These are phyloP conservation scores for Torymus aiolomorphi DNA, from an alignment of 2,888 invertebrate genomes.

Conservation along the genomic window DNA sequence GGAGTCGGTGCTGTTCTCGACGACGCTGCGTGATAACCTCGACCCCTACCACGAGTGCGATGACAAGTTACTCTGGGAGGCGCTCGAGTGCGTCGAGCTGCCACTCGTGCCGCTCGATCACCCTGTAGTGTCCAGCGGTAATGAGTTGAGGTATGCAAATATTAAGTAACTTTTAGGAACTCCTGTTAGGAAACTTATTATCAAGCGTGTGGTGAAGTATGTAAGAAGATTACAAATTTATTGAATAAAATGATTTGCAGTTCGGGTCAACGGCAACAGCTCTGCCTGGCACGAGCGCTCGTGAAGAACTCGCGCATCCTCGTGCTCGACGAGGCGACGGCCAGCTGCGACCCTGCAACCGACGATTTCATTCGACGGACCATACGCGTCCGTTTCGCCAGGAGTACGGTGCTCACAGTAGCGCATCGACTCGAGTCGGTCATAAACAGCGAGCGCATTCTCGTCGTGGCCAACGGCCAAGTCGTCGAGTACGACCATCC, in stretches of 20 bases:
- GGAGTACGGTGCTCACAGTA: conserved; percentile 92
- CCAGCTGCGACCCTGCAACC: conserved; percentile 90
- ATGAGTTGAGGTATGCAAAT: conserved; percentile 75
- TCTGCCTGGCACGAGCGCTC: conserved; percentile 92
- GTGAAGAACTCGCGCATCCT: conserved; percentile 87
- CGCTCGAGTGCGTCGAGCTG: conserved; percentile 85
- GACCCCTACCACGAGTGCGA: conserved; percentile 87
- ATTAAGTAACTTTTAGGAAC: neutral
- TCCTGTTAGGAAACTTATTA: neutral
- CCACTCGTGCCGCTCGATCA: conserved; percentile 82
- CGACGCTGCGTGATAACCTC: conserved; percentile 87
- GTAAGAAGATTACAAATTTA: neutral
- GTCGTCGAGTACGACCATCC: conserved; percentile 86
- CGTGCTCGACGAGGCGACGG: conserved; percentile 93
- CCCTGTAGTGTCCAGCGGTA: conserved; percentile 85
- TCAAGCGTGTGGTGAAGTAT: neutral
- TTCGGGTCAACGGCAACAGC: conserved; percentile 90
- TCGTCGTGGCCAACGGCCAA: conserved; percentile 78
- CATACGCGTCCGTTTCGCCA: conserved; percentile 85
- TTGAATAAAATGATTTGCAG: conserved; percentile 79
- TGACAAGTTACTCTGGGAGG: conserved; percentile 90
- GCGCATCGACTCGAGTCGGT: too few species aligned
- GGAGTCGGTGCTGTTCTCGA: conserved; percentile 91
- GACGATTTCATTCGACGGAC: conserved; percentile 79
- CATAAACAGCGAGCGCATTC: too few species aligned